Evolutionary conservation across 1,140 invertebrate genomes (phyloP).

Genomic region (Calephelis nemesis): DNA sequence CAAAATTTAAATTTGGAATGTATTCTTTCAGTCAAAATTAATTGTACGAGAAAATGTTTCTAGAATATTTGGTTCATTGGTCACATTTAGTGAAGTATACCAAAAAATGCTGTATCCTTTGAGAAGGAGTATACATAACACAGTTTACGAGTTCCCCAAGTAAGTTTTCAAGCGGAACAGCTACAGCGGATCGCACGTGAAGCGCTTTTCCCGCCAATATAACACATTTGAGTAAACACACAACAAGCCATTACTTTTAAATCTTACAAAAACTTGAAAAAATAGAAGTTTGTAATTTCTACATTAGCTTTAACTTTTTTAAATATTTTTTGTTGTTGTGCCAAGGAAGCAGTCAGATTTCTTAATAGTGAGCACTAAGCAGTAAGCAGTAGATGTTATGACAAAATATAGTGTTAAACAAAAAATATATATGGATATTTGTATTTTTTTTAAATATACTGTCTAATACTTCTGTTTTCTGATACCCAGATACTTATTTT

Average conservation of each 20-base stretch:
- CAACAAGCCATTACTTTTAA: not conserved
- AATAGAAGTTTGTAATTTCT: not conserved
- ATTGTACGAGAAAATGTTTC: too few species aligned
- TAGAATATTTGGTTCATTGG: not conserved
- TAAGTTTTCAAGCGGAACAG: slow-evolving; percentile 13
- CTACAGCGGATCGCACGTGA: slow-evolving; percentile 10
- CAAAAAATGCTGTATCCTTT: slow-evolving; percentile 4
- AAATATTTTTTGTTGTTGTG: too few species aligned
- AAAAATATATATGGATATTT: too few species aligned
- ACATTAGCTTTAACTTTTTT: not conserved
- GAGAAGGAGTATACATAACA: slow-evolving; percentile 11
- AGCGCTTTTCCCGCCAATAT: slow-evolving; percentile 6
- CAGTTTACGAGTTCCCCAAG: slow-evolving; percentile 9
- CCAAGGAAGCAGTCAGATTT: too few species aligned
- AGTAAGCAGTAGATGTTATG: too few species aligned
- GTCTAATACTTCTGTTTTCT: too few species aligned
- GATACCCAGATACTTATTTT: too few species aligned
- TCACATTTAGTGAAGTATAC: slow-evolving; percentile 21
- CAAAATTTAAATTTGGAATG: too few species aligned
- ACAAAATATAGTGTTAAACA: too few species aligned
- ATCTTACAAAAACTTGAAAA: not conserved
- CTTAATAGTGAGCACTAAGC: too few species aligned
- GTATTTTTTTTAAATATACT: too few species aligned
- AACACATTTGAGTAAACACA: slow-evolving; percentile 1
- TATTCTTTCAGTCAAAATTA: too few species aligned